Evolutionary conservation across 2,797 vertebrate genomes (phyloP), one percentile per base, ranked within the genome.

Genomic region (Hyperoplus immaculatus): DNA sequence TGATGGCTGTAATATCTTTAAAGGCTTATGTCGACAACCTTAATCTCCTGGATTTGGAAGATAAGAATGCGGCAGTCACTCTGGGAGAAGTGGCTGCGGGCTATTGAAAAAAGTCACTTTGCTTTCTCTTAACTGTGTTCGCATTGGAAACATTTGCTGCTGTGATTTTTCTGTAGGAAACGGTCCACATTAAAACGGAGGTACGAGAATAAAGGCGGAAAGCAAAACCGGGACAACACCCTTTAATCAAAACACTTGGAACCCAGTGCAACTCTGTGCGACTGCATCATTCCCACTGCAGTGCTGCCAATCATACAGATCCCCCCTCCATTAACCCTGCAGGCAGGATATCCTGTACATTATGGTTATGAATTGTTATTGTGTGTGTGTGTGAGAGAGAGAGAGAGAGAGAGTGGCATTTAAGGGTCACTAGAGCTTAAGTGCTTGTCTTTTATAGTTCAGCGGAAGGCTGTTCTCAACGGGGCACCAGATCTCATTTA

Each of bases 161-260:
- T 53, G 9, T 61, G 56, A 69, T 68, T 75, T 59, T 82, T 70
- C 21, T 54, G 60, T 8, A 66, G 85, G 86, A 88, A 88, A 83
- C 56, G 1, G 71, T 39, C 58, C 66, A 36, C 53, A 18, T 81
- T 82, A 45, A 7, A 77, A 65, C 86, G 92, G 91, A 93, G 93
- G 78, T 72, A 56, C 68, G 73, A 75, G 89, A 92, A 91, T 88
- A 90, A 85, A 88, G 85, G 69, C 85, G 78, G 91, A 72, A 92
- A 89, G 69, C 77, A 1, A 61, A 6, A 29, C 29, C 45, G 10
- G 81, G 91, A 69, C 62, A 74, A 90, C 93, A 68, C 90, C 90
- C 93, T 89, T 49, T 36, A 81, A 87, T 83, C 61, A 69, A 69
- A 91, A 87, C 80, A 77, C 84, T 70, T 14, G 53, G 53, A 29